phyloP scores from a whole-genome alignment of 2,797 vertebrate species.

The Macropodus opercularis region DNA sequence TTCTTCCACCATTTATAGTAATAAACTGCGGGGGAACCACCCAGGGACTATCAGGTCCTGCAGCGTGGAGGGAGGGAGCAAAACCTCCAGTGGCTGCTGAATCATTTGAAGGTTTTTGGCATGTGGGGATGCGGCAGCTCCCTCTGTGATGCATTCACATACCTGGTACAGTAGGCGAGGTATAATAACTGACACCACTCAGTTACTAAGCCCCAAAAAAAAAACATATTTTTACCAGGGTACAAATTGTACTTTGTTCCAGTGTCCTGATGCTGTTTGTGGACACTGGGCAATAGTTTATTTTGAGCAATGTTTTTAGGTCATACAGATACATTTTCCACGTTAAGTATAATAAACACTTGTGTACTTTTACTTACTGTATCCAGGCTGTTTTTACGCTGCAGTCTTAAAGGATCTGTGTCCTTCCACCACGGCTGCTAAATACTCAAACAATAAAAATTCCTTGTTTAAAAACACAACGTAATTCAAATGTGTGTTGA shows the following conservation, averaged over 20 bases:
- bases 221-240: neutral
- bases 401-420: neutral
- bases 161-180: conserved; percentile 47
- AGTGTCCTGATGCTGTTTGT: too few relatives aligned
- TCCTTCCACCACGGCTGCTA: conserved; percentile 1
- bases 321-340: neutral
- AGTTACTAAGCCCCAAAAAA: conserved; percentile 19
- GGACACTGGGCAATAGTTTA: too few relatives aligned
- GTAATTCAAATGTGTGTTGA: conserved; percentile 69
- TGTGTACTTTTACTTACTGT: neutral
- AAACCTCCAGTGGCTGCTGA: conserved; percentile 59
- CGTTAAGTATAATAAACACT: neutral
- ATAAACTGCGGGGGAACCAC: conserved; percentile 65
- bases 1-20: conserved; percentile 67
- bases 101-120: conserved; percentile 66
- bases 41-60: conserved; percentile 66
- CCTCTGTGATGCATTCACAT: conserved; percentile 61
- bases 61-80: conserved; percentile 39
- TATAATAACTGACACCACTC: conserved; percentile 18
- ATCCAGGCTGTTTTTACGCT: conserved; percentile 4
- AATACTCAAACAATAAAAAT: conserved; percentile 70
- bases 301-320: too few relatives aligned
- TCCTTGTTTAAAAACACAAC: conserved; percentile 51
- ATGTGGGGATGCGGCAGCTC: conserved; percentile 60
- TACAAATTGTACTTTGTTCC: too few relatives aligned